Conservation (phyloP, 2,888 invertebrate species). For the Lycia hirtaria region DNA sequence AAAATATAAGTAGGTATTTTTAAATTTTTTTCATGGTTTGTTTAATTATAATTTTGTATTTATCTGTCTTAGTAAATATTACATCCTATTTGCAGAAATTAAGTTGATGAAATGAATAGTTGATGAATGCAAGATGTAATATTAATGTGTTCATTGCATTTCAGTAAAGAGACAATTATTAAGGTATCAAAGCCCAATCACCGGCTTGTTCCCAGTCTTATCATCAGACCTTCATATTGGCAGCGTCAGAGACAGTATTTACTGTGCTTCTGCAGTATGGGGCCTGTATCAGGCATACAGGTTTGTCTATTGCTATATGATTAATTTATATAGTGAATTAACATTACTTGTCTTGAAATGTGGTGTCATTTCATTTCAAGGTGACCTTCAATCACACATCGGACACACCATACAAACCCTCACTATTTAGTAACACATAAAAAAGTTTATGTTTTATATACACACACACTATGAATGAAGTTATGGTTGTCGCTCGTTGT, state of each 20-base stretch:
- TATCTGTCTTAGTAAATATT: no score
- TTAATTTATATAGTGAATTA: not conserved
- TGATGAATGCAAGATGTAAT: not conserved
- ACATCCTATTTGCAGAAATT: no score
- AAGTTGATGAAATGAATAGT: not conserved
- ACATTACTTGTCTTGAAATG: not conserved
- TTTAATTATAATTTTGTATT: no score
- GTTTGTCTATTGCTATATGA: constrained; percentile 57
- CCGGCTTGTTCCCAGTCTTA: constrained; percentile 95
- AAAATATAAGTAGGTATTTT: no score
- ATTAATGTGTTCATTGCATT: constrained; percentile 40
- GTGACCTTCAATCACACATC: not conserved
- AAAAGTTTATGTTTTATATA: no score
- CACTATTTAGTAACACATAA: no score
- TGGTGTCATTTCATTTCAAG: not conserved
- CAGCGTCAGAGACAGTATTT: constrained; percentile 97
- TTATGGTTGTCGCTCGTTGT: no score
- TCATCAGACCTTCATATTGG: constrained; percentile 92
- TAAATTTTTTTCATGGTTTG: no score
- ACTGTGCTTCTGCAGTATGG: constrained; percentile 98
- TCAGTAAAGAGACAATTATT: constrained; percentile 96
- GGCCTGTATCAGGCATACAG: constrained; percentile 98
- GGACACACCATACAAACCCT: no score
- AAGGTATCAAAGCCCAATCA: constrained; percentile 96
- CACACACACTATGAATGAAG: no score